phyloP scores from a whole-genome alignment of 2,797 vertebrate species.

The Rhinophrynus dorsalis region DNA sequence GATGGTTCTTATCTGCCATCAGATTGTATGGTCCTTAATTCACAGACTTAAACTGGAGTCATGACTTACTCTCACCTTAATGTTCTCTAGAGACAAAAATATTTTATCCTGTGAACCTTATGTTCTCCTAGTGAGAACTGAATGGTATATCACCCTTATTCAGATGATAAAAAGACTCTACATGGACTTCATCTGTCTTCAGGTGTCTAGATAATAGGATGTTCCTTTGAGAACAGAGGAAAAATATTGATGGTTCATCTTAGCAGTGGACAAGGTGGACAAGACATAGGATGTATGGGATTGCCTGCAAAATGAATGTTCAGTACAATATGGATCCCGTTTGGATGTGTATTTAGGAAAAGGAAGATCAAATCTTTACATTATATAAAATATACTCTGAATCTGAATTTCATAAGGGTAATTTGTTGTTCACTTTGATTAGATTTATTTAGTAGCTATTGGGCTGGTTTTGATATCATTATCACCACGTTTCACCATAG shows the following conservation, averaged over 20 bases:
- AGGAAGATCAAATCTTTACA: not conserved
- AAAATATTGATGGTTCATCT: constrained; percentile 36
- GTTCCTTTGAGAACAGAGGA: constrained; percentile 26
- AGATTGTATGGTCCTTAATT: no score
- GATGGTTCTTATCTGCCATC: no score
- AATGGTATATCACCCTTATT: constrained; percentile 15
- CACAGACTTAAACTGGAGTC: no score
- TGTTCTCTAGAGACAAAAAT: no score
- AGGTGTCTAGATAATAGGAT: constrained; percentile 30
- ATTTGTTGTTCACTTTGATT: no score
- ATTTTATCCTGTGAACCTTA: not conserved
- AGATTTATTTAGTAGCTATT: no score
- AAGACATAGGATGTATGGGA: not conserved
- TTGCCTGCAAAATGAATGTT: not conserved
- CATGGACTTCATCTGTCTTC: constrained; percentile 24
- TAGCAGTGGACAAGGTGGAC: not conserved
- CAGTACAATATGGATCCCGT: no score
- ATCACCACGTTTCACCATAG: no score
- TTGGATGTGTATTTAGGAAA: not conserved
- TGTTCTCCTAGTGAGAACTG: constrained; percentile 16
- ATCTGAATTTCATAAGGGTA: not conserved
- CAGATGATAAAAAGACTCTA: constrained; percentile 19
- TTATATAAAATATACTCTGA: not conserved
- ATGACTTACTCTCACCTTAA: not conserved
- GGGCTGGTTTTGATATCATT: no score